Conservation (phyloP, 2,113 vertebrate species). For the Isichthys henryi region DNA sequence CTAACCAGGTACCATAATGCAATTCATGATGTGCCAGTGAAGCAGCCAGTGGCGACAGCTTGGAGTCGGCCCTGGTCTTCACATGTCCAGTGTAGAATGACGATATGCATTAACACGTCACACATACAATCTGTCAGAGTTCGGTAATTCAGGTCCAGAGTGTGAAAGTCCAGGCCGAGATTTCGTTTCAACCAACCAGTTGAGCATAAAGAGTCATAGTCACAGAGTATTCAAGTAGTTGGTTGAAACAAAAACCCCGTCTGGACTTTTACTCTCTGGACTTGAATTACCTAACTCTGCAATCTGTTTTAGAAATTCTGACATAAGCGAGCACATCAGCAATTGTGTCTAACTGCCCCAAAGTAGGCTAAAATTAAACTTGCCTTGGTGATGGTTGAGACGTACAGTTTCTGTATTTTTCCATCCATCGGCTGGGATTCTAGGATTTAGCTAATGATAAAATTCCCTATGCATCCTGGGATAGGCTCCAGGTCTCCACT, state of each 20-base stretch:
- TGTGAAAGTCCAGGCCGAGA: too few relatives aligned
- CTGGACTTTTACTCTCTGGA: too few relatives aligned
- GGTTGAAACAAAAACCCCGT: too few relatives aligned
- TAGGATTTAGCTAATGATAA: neutral
- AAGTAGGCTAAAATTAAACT: neutral
- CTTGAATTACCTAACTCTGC: too few relatives aligned
- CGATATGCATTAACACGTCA: neutral
- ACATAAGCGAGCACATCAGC: neutral
- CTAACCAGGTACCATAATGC: neutral
- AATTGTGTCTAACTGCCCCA: neutral
- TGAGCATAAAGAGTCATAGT: too few relatives aligned
- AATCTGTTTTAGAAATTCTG: neutral
- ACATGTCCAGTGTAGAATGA: neutral
- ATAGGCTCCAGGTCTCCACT: neutral
- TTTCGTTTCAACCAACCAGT: too few relatives aligned
- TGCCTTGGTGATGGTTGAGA: neutral
- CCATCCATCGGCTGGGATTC: neutral
- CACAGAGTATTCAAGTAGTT: too few relatives aligned
- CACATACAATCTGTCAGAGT: neutral
- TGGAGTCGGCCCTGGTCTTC: neutral
- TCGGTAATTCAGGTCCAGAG: too few relatives aligned
- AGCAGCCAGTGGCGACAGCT: neutral
- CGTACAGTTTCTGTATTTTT: neutral
- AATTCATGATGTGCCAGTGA: neutral
- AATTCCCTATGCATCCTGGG: neutral